Percentiles rank a stretch among this genome's conserved stretches.
Conservation (phyloP, 2,797 vertebrate species). For the Centropyge bicolor region DNA sequence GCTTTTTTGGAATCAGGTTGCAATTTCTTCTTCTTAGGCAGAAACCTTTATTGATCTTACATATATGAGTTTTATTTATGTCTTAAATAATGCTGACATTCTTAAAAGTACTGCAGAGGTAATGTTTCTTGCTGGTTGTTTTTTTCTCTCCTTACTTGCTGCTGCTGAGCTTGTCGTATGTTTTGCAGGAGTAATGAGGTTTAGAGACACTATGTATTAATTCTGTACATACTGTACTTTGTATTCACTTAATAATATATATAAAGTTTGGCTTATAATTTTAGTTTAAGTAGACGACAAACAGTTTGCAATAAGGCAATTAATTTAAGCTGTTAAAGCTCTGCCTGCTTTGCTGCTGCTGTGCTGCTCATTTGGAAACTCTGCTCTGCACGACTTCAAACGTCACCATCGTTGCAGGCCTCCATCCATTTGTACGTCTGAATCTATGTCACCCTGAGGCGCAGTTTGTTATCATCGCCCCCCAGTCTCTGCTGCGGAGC, state of each 20-base stretch:
- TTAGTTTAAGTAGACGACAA: background rate
- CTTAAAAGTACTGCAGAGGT: background rate
- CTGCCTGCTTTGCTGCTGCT: background rate
- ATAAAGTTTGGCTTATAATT: too few species aligned
- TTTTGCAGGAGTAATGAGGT: background rate
- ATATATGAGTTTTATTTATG: background rate
- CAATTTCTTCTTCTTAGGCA: background rate
- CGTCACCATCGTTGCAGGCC: background rate
- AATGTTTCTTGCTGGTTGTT: background rate
- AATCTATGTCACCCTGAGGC: background rate
- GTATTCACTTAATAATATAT: background rate
- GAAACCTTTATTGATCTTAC: background rate
- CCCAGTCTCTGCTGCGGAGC: background rate
- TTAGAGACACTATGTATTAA: background rate
- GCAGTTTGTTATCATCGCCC: background rate
- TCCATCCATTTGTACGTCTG: background rate
- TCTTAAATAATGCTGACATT: too few species aligned
- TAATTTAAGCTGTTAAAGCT: conserved; percentile 3
- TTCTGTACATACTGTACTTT: background rate
- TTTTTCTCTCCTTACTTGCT: background rate
- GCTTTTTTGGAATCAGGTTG: too few species aligned
- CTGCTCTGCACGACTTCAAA: background rate
- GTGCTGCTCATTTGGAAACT: conserved; percentile 1
- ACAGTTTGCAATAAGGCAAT: background rate
- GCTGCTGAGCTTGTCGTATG: background rate